Evolutionary conservation across 2,113 vertebrate genomes (phyloP).

Genomic region (Sula dactylatra): DNA sequence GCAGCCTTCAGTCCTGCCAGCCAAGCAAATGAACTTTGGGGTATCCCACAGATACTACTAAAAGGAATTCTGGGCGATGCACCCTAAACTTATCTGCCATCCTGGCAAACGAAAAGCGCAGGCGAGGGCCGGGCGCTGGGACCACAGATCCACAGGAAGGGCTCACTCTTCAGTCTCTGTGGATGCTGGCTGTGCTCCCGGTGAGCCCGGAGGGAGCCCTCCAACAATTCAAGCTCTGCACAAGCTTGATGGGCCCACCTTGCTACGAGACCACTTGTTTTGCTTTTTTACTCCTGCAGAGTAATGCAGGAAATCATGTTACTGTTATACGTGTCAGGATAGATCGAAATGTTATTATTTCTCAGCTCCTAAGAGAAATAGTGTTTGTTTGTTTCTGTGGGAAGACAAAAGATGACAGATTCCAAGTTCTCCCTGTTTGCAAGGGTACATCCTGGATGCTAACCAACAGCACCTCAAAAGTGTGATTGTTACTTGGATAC

Average conservation of each 20-base stretch:
- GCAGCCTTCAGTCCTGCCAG: background rate
- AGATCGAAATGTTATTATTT: fast-evolving
- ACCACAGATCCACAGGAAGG: fast-evolving
- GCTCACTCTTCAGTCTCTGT: fast-evolving
- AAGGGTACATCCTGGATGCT: background rate
- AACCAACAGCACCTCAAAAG: background rate
- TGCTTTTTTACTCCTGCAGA: background rate
- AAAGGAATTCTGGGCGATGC: background rate
- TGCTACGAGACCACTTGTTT: background rate
- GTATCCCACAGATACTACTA: background rate
- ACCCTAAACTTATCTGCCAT: background rate
- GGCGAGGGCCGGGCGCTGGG: fast-evolving
- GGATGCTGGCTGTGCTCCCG: background rate
- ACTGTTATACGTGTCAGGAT: background rate
- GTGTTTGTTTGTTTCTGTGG: background rate
- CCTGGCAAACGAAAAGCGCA: background rate
- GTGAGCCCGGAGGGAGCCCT: background rate
- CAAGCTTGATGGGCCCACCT: background rate
- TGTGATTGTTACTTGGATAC: background rate
- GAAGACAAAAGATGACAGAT: background rate
- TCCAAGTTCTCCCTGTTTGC: background rate
- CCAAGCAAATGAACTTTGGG: background rate
- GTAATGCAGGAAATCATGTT: fast-evolving
- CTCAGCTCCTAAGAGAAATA: background rate
- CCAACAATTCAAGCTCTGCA: background rate